phyloP scores from a whole-genome alignment of 2,797 vertebrate species.

The Podarcis siculus region DNA sequence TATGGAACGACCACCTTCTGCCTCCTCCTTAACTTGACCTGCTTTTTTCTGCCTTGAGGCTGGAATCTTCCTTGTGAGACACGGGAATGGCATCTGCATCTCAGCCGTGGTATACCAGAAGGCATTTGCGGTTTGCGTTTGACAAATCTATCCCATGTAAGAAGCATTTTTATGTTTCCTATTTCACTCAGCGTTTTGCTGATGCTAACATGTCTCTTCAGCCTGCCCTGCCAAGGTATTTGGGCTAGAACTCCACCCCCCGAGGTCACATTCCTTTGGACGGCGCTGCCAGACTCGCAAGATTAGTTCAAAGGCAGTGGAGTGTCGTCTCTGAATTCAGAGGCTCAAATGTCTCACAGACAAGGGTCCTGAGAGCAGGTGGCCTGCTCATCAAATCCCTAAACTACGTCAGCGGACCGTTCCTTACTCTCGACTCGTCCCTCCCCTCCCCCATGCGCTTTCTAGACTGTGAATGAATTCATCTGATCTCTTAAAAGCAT shows the following conservation, averaged over 20 bases:
- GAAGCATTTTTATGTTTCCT: not conserved
- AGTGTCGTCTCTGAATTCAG: slow-evolving; percentile 58
- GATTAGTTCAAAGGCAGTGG: slow-evolving; percentile 53
- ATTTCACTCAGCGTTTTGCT: slow-evolving; percentile 19
- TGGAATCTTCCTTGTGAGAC: not conserved
- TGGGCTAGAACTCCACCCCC: slow-evolving; percentile 42
- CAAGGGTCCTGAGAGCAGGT: slow-evolving; percentile 76
- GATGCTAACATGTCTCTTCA: slow-evolving; percentile 38
- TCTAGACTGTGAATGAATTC: not conserved
- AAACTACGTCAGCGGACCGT: slow-evolving; percentile 48
- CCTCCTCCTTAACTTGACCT: not conserved
- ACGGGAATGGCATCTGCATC: not conserved
- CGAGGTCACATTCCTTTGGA: slow-evolving; percentile 58
- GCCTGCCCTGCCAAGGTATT: slow-evolving; percentile 9
- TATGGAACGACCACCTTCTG: not conserved
- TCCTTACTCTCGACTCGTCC: slow-evolving; percentile 14
- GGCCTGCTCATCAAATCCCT: slow-evolving; percentile 76
- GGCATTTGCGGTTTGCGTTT: not conserved
- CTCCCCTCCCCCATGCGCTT: slow-evolving; percentile 9
- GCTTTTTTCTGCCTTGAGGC: not conserved
- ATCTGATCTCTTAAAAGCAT: slow-evolving; percentile 37
- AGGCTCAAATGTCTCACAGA: slow-evolving; percentile 56
- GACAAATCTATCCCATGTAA: not conserved
- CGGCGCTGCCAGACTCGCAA: slow-evolving; percentile 45
- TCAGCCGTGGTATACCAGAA: not conserved